Conservation (phyloP, 2,888 invertebrate species). For the Aleiodes alternator region DNA sequence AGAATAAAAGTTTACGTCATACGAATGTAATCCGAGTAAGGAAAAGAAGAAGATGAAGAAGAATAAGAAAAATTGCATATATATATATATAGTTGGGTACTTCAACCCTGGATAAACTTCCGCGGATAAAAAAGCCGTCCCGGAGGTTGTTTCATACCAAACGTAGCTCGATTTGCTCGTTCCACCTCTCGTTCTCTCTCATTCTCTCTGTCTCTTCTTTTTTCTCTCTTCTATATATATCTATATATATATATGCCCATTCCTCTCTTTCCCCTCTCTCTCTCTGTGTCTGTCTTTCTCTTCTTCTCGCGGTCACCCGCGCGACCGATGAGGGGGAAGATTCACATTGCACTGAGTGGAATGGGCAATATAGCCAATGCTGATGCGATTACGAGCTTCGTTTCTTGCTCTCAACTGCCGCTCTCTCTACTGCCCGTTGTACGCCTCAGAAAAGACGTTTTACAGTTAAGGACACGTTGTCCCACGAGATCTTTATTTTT, state of each 20-base stretch:
- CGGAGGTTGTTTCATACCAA: constrained; percentile 51
- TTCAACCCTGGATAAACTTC: constrained; percentile 34
- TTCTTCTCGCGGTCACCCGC: constrained; percentile 45
- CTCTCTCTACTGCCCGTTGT: constrained; percentile 46
- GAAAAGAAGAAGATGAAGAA: constrained; percentile 49
- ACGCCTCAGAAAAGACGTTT: constrained; percentile 52
- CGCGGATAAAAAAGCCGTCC: constrained; percentile 36
- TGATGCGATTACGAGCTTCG: constrained; percentile 57
- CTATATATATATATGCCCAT: neutral
- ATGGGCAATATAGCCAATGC: constrained; percentile 54
- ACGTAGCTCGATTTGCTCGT: constrained; percentile 56
- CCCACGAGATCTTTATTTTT: constrained; percentile 33
- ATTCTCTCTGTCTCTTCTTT: neutral
- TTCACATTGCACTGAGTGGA: constrained; percentile 48
- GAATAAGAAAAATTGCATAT: no score
- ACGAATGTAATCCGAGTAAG: constrained; percentile 38
- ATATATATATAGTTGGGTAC: constrained; percentile 8
- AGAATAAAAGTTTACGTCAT: constrained; percentile 25
- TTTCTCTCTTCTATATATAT: no score
- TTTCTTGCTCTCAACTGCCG: constrained; percentile 56
- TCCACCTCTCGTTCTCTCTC: constrained; percentile 52
- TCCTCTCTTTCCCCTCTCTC: neutral
- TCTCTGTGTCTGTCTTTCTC: neutral
- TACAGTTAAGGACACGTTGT: constrained; percentile 66
- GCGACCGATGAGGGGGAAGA: constrained; percentile 45